Evolutionary conservation across 2,113 vertebrate genomes (phyloP).

Genomic region (Neomonachus schauinslandi): DNA sequence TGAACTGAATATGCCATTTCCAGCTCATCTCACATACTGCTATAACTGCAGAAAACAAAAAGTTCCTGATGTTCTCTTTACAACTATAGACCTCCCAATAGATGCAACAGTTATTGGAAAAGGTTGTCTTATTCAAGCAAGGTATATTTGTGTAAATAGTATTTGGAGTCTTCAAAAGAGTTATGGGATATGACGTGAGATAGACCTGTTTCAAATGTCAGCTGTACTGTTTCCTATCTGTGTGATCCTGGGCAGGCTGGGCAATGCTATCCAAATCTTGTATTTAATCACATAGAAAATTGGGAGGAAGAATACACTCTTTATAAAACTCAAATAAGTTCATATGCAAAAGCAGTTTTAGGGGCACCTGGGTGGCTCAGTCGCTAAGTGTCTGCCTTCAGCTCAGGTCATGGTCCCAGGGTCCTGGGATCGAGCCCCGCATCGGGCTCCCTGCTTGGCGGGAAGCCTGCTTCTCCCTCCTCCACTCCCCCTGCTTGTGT

Average conservation of each 20-base stretch:
- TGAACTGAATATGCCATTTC: conserved; percentile 98
- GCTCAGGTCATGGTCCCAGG: too few species aligned
- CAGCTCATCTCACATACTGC: conserved; percentile 97
- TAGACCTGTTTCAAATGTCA: not conserved
- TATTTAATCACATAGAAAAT: not conserved
- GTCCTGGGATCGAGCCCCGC: too few species aligned
- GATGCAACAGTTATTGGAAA: conserved; percentile 93
- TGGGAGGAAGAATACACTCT: not conserved
- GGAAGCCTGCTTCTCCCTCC: too few species aligned
- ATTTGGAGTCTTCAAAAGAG: not conserved
- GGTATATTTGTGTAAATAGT: conserved; percentile 83
- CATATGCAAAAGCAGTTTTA: conserved; percentile 19
- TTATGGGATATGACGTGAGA: not conserved
- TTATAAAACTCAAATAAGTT: not conserved
- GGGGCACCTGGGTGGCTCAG: too few species aligned
- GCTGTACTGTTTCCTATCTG: not conserved
- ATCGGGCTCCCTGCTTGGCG: too few species aligned
- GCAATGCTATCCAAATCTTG: not conserved
- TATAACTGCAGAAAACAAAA: conserved; percentile 95
- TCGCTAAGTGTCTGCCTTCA: too few species aligned
- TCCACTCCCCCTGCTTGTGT: too few species aligned
- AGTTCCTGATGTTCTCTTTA: conserved; percentile 96
- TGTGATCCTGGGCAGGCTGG: not conserved
- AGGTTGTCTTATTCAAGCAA: conserved; percentile 96
- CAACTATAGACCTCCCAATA: conserved; percentile 93